phyloP scores from a whole-genome alignment of 2,113 vertebrate genomes.

The Pardalotus punctatus region DNA sequence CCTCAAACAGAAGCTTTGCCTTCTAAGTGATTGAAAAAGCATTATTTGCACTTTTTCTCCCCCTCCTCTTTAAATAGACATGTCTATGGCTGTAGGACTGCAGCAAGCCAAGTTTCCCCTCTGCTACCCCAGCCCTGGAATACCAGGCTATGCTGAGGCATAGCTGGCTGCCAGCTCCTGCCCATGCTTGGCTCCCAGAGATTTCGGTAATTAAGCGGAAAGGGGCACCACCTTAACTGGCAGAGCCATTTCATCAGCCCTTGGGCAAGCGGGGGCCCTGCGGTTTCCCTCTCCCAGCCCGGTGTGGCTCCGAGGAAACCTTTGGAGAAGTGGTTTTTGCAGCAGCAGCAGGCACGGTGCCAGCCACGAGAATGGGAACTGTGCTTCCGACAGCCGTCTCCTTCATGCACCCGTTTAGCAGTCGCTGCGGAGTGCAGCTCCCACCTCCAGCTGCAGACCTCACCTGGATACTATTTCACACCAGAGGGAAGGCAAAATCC shows the following conservation, averaged over 20 bases:
- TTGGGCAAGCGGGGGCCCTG: neutral
- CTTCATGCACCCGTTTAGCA: neutral
- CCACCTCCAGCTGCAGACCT: neutral
- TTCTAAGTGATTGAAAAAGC: neutral
- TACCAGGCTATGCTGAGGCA: neutral
- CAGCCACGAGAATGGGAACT: neutral
- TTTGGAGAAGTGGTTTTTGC: conserved; percentile 23
- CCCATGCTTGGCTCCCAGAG: neutral
- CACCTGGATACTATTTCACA: neutral
- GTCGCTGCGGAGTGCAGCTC: neutral
- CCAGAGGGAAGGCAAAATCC: neutral
- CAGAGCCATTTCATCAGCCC: neutral
- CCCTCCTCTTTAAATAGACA: neutral
- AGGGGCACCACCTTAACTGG: neutral
- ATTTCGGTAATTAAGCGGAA: neutral
- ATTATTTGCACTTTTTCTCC: neutral
- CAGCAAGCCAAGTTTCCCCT: neutral
- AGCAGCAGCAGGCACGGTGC: neutral
- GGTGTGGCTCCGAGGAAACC: neutral
- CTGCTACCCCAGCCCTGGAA: neutral
- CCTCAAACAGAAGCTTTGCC: neutral
- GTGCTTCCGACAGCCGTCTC: neutral
- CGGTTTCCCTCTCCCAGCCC: neutral
- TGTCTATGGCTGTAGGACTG: neutral
- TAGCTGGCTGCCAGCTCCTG: neutral